These are phyloP conservation scores for Acanthaster planci DNA, from an alignment of 35 echinoderm and acorn worm species.

Conservation along the genomic window DNA sequence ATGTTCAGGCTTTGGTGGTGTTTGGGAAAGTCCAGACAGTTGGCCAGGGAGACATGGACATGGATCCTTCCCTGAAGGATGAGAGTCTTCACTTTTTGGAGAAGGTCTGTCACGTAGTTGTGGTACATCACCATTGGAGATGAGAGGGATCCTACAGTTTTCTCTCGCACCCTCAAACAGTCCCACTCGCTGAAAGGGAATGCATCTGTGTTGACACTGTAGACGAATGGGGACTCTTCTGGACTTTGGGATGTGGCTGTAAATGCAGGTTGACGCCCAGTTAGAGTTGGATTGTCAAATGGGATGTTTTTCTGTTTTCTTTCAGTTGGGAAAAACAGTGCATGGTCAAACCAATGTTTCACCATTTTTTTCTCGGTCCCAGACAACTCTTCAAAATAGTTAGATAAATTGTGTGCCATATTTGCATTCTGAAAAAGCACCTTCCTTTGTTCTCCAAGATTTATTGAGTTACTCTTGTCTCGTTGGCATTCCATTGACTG, in stretches of 20 bases:
- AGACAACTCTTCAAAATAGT: background rate
- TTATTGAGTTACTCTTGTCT: background rate
- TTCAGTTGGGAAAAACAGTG: background rate
- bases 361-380: background rate
- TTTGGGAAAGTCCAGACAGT: constrained; percentile 1
- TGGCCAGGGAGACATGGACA: background rate
- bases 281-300: constrained; percentile 58
- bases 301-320: background rate
- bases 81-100: constrained; percentile 7
- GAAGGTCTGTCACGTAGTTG: constrained; percentile 19
- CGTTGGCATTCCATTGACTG: background rate
- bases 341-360: constrained; percentile 41
- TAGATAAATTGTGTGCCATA: background rate
- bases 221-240: background rate
- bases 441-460: constrained; percentile 34
- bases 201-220: background rate
- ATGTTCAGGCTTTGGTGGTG: too few relatives aligned
- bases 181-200: constrained; percentile 20
- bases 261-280: constrained; percentile 17
- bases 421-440: background rate
- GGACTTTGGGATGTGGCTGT: too few relatives aligned
- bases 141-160: background rate
- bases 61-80: background rate
- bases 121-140: constrained; percentile 50
- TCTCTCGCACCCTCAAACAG: constrained; percentile 24